Evolutionary conservation across 2,888 invertebrate species (phyloP).

Genomic region (Hydrotaea cyrtoneurina): DNA sequence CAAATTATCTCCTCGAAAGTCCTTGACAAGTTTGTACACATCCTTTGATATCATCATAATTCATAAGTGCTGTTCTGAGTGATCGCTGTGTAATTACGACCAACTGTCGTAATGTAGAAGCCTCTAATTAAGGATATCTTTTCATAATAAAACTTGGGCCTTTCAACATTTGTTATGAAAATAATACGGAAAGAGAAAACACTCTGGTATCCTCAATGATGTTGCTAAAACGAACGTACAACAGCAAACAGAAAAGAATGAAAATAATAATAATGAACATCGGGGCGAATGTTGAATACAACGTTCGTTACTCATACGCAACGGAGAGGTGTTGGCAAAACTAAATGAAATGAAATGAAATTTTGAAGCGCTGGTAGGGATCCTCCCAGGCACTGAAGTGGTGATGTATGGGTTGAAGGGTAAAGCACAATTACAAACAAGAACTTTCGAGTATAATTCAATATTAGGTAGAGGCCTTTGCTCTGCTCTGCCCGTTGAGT

Average conservation of each 20-base stretch:
- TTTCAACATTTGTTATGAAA: neutral
- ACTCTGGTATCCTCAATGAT: neutral
- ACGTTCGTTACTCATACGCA: neutral
- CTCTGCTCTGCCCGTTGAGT: neutral
- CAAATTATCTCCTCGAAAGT: neutral
- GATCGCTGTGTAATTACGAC: conserved; percentile 18
- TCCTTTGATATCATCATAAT: neutral
- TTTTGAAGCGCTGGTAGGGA: neutral
- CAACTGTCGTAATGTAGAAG: neutral
- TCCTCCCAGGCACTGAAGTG: neutral
- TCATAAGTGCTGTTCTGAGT: neutral
- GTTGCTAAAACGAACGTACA: neutral
- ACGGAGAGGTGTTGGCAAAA: neutral
- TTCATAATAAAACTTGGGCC: neutral
- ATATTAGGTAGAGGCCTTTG: neutral
- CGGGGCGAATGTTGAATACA: neutral
- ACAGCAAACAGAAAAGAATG: too few species aligned
- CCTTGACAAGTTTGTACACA: neutral
- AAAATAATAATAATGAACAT: neutral
- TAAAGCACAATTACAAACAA: neutral
- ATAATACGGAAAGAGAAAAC: neutral
- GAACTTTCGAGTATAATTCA: neutral
- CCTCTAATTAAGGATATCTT: neutral
- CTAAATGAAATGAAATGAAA: conserved; percentile 1
- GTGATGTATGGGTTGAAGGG: neutral